A percentile compares a stretch with the other conserved stretches of the same genome.
phyloP scores from a whole-genome alignment of 2,888 invertebrate genomes.

The Pseudococcus jackbeardsleyi region DNA sequence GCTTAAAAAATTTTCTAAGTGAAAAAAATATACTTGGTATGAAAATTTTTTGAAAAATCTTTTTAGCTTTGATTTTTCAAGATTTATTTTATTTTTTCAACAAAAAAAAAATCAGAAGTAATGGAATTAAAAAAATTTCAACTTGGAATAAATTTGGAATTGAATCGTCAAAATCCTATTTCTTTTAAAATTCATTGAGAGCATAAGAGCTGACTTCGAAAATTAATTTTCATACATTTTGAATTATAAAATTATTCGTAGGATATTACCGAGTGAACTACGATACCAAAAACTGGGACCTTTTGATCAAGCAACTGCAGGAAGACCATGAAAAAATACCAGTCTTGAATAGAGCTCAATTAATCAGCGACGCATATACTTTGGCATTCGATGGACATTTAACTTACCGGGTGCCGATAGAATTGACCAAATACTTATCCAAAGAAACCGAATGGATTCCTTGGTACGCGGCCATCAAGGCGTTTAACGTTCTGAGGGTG shows the following conservation, averaged over 20 bases:
- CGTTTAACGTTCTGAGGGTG: background rate
- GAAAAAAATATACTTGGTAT: too few species aligned
- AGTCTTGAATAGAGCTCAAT: conserved; percentile 80
- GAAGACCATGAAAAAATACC: conserved; percentile 72
- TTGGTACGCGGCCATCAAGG: conserved; percentile 61
- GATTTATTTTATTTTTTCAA: too few species aligned
- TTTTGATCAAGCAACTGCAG: conserved; percentile 77
- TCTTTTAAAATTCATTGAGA: too few species aligned
- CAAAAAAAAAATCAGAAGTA: too few species aligned
- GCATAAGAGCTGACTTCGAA: too few species aligned
- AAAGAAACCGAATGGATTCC: conserved; percentile 82
- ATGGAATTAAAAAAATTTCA: too few species aligned
- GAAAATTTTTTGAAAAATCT: too few species aligned
- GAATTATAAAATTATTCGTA: conserved; percentile 11
- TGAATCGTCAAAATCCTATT: too few species aligned
- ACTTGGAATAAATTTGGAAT: too few species aligned
- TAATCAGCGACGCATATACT: conserved; percentile 84
- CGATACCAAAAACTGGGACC: conserved; percentile 78
- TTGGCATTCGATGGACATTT: conserved; percentile 77
- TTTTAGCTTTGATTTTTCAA: too few species aligned
- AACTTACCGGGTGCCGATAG: conserved; percentile 76
- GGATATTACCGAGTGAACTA: conserved; percentile 82
- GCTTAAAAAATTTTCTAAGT: too few species aligned
- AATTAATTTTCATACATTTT: conserved; percentile 67
- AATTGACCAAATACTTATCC: conserved; percentile 78